Base-by-base conservation (phyloP, 2,113 vertebrate species). In the Sebastes fasciatus region DNA sequence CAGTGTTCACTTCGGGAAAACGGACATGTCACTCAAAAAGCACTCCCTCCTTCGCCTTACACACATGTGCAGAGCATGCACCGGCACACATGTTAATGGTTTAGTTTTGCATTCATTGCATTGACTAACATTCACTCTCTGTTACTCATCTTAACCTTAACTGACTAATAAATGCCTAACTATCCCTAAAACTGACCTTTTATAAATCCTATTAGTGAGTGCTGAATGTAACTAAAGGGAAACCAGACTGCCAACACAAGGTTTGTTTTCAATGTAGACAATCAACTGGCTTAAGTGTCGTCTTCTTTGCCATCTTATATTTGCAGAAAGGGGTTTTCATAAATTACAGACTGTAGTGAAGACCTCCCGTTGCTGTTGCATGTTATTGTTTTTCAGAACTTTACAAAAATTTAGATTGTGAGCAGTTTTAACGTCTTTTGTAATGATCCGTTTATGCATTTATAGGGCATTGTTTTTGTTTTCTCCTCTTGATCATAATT, bases 1-100 rank as follows among this genome's bases (percentile, higher is more conserved):
- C 68, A 65, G 64, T 79, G 63, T 55, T 92, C 72, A 77, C 80
- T 80, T 87, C 60, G 34, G 63, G 54, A 58, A 79, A 80, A 82
- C 65, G 55, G 55, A 73, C 48, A 51, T 23, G 48, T 77, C 79
- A 73, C 67, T 83, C 82, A 91, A 70, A 79, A 48, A 58, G 6
- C 16, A 9, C 69, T 62, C 34, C 43, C 42, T 69, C 61, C 60
- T 23, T 66, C 6, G 9, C 11, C 21, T 46, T n/a, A 17, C 61
- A 62, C 40, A 81, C 55, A 72, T 62, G 40, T 43, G 34, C 62
- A 58, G n/a, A 17, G 2, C 55, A 62, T 77, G 43, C 58, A 70
- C 51, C 6, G 1, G 23, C 43, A 66, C 23, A 58, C 62, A 40
- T 6, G 21, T 16, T 58, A n/a, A 78, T 49, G 34, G 42, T 23